A percentile compares a stretch with the other conserved stretches of the same genome.
Evolutionary conservation across 2,113 vertebrate species (phyloP).

Genomic region (Columba janthina): DNA sequence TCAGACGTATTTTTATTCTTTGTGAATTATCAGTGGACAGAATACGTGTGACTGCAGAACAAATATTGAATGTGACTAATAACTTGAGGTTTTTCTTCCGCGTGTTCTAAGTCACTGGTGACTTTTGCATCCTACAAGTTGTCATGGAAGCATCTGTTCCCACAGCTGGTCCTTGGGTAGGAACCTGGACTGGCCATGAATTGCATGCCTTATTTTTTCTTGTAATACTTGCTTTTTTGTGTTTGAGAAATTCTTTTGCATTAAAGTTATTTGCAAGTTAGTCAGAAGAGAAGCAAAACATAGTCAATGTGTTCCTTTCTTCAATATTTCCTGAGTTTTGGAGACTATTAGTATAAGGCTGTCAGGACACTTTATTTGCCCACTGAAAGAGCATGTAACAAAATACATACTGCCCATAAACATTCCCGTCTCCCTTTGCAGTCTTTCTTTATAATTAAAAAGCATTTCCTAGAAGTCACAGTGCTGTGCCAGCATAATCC

Average conservation of each 20-base stretch:
- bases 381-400: slow-evolving; percentile 41
- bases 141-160: not conserved
- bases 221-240: not conserved
- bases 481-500: not conserved
- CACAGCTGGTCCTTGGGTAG: not conserved
- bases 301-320: not conserved
- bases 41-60: not conserved
- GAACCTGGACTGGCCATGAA: not conserved
- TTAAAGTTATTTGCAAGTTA: not conserved
- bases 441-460: slow-evolving; percentile 48
- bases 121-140: not conserved
- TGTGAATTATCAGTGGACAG: not conserved
- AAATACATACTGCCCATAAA: not conserved
- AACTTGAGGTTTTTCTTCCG: not conserved
- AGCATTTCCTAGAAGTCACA: slow-evolving; percentile 23
- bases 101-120: not conserved
- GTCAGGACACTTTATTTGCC: slow-evolving; percentile 15
- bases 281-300: not conserved
- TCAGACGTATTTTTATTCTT: not conserved
- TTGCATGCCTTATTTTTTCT: not conserved
- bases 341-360: not conserved
- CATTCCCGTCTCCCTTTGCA: not conserved
- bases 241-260: not conserved
- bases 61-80: not conserved
- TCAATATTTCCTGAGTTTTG: not conserved